phyloP scores from a whole-genome alignment of 2,113 vertebrate species.

The Hoplias malabaricus region DNA sequence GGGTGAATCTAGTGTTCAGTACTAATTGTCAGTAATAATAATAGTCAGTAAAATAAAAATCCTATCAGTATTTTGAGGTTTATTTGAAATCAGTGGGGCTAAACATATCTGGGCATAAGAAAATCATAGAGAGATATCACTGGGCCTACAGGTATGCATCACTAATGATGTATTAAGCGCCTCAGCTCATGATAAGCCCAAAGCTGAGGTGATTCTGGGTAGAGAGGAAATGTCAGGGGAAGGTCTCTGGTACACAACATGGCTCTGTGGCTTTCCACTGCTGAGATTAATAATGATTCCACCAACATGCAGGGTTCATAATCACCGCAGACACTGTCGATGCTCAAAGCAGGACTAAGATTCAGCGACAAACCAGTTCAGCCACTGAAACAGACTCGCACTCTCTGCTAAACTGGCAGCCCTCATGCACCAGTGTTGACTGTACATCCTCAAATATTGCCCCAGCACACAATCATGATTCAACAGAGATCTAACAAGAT shows the following conservation, averaged over 20 bases:
- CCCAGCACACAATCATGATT: not conserved
- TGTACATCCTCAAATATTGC: not conserved
- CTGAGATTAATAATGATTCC: not conserved
- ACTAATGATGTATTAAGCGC: slow-evolving; percentile 11
- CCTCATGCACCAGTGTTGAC: not conserved
- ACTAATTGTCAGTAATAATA: too few relatives aligned
- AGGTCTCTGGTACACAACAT: not conserved
- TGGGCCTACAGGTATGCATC: slow-evolving; percentile 1
- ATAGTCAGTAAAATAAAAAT: too few relatives aligned
- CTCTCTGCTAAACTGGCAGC: not conserved
- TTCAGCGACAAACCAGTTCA: not conserved
- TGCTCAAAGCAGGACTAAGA: not conserved
- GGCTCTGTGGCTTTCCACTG: not conserved
- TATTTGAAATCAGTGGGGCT: too few relatives aligned
- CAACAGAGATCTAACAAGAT: not conserved
- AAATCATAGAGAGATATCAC: not conserved
- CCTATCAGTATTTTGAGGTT: too few relatives aligned
- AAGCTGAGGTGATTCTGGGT: not conserved
- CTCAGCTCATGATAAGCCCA: slow-evolving; percentile 1
- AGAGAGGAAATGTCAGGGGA: not conserved
- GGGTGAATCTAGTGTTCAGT: too few relatives aligned
- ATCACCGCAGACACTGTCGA: slow-evolving; percentile 1
- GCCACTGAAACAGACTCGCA: not conserved
- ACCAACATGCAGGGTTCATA: not conserved
- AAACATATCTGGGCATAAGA: too few relatives aligned